Evolutionary conservation across 1,140 invertebrate species (phyloP), one percentile per base, ranked within the genome.

Genomic region (Caenorhabditis tropicalis): DNA sequence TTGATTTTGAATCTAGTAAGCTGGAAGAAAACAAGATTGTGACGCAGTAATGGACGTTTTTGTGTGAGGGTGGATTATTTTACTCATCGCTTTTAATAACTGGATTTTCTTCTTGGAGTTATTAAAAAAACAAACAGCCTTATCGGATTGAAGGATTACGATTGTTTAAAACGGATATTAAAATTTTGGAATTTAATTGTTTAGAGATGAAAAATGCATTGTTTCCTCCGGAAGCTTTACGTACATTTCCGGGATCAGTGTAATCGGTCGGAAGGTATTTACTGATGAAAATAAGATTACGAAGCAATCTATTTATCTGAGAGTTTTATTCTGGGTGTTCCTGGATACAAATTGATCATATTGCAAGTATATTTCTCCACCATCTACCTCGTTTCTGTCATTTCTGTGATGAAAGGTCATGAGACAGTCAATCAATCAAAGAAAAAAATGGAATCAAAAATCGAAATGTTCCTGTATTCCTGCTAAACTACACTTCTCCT

Each of bases 381-480:
- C 21, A 29, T 27, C 29, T 27, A 12, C 21, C 7, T 27, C 12
- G 7, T 56, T 27, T 27, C 53, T 56, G 24, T 24, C 24, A 27
- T 15, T 27, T 27, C 27, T 24, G 21, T 27, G 39, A 43, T 5
- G 12, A 12, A 24, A 65, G 58, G 58, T 65, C 58, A 65, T 65
- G 31, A 65, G 58, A 65, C 58, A 36, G 31, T 65, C 58, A 65
- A 65, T 65, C 58, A 65, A n/a, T n/a, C n/a, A n/a, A n/a, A n/a
- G 29, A 65, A 24, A 65, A 65, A 65, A 65, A 36, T 65, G 58
- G 58, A 33, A 65, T 65, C 58, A 65, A 65, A 65, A 65, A 65
- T 19, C 16, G 19, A 65, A 65, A 65, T 33, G 58, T 65, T 65
- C 21, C 58, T 65, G 0, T 51, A 9, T 43, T 43, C 16, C 31